Conservation (phyloP, 2,113 vertebrate genomes). For the Oceanites oceanicus region DNA sequence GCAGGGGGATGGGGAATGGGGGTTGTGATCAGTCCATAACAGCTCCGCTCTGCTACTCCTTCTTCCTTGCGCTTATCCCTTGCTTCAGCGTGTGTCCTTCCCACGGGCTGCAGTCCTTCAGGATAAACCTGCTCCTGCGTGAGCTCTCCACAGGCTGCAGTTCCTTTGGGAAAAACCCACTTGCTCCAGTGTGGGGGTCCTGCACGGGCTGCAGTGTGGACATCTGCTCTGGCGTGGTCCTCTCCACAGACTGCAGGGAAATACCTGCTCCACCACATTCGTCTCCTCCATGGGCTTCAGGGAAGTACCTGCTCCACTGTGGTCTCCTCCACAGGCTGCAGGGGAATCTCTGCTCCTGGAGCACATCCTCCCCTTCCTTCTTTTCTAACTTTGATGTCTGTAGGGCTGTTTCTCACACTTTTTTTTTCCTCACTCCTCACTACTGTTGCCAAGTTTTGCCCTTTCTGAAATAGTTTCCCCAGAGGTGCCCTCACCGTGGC, state of each 20-base stretch:
- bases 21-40: rapidly evolving
- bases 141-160: not conserved
- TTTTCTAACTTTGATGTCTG: not conserved
- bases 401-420: not conserved
- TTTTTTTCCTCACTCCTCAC: too few species aligned
- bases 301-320: not conserved
- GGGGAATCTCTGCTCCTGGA: not conserved
- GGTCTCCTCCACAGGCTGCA: not conserved
- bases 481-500: rapidly evolving
- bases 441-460: not conserved
- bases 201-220: rapidly evolving
- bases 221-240: not conserved
- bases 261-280: not conserved
- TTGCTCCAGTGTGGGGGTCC: not conserved
- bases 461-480: rapidly evolving
- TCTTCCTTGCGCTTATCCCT: not conserved
- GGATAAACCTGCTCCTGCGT: not conserved
- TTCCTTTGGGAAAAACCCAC: not conserved
- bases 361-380: rapidly evolving
- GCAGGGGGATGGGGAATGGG: not conserved
- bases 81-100: rapidly evolving
- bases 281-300: not conserved
- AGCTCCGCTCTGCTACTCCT: not conserved
- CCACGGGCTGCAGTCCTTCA: not conserved
- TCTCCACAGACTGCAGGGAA: not conserved